Conservation (phyloP, 2,888 invertebrate species). For the Magallana nippona region DNA sequence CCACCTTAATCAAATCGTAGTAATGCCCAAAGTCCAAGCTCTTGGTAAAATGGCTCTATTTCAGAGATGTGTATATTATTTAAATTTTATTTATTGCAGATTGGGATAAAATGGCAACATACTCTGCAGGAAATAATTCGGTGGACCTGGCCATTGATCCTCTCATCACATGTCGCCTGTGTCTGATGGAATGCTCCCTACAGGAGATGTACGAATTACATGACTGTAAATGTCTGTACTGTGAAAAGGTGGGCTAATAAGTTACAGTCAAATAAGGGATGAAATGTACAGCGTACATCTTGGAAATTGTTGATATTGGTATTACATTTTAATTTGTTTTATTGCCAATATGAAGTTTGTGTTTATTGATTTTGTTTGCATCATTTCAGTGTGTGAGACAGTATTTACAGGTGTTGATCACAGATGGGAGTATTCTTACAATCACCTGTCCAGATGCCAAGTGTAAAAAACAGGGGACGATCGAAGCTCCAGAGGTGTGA, state of each 20-base stretch:
- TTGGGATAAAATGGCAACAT: constrained; percentile 66
- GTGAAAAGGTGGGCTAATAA: constrained; percentile 69
- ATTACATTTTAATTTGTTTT: not conserved
- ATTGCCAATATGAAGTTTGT: not conserved
- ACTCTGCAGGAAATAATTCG: constrained; percentile 67
- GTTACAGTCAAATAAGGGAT: not conserved
- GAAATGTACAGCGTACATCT: not conserved
- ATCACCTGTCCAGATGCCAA: constrained; percentile 78
- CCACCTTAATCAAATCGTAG: too few relatives aligned
- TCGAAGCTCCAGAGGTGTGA: constrained; percentile 73
- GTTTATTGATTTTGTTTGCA: not conserved
- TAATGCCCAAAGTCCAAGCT: too few relatives aligned
- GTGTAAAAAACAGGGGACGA: constrained; percentile 74
- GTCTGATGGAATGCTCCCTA: constrained; percentile 71
- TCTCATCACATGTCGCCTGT: constrained; percentile 74
- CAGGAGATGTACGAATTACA: constrained; percentile 73
- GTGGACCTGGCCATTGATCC: constrained; percentile 76
- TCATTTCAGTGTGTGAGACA: constrained; percentile 74
- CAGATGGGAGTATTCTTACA: constrained; percentile 74
- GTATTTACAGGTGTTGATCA: constrained; percentile 76
- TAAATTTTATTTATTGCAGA: not conserved
- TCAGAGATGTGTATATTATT: not conserved
- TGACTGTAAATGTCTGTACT: constrained; percentile 76
- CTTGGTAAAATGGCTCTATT: not conserved
- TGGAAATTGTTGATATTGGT: too few relatives aligned